Base-by-base conservation (phyloP, 2,797 vertebrate genomes). In the Calcarius lapponicus region DNA sequence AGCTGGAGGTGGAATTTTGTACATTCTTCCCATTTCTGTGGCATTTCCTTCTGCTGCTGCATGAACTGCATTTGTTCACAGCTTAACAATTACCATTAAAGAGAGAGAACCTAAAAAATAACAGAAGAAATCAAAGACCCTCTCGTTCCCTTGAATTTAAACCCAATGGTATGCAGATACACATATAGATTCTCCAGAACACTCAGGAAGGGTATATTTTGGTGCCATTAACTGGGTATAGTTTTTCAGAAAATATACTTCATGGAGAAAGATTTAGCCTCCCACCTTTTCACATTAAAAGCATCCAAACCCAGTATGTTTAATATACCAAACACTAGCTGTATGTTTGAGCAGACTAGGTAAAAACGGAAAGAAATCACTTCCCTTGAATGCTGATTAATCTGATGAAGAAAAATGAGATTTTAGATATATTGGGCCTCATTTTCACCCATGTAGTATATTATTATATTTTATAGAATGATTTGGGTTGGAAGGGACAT, bases 21-120 rank as follows among this genome's bases (percentile, higher is more conserved):
- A 88, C 95, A 92, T 97, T 96, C 95, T 80, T 97, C 48, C 76
- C 74, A 88, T 97, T 94, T 91, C 72, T 93, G 62, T 26, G 22
- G 54, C 57, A 24, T 61, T 89, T 74, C 32, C 48, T 84, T 88
- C 74, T 93, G 61, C 64, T 82, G 45, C 48, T 71, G 56, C 70
- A 56, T 62, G 56, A 93, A 76, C 25, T 60, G 42, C 26, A 36
- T 78, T 89, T 80, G 15, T 29, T 11, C 53, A 21, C 2, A 2
- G 40, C 64, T 90, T 31, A 73, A 53, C 24, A 62, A 43, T 21
- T 67, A 45, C 11, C 51, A 53, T 91, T 80, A 92, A 83, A 86
- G 48, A 79, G 38, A 60, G 9, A 76, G 1, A 79, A 69, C 4
- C 26, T 51, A 48, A 83, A 71, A 72, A 66, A 8, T 9, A 64